phyloP scores from a whole-genome alignment of 1,140 invertebrate genomes.

The Mycetomoellerius zeteki region DNA sequence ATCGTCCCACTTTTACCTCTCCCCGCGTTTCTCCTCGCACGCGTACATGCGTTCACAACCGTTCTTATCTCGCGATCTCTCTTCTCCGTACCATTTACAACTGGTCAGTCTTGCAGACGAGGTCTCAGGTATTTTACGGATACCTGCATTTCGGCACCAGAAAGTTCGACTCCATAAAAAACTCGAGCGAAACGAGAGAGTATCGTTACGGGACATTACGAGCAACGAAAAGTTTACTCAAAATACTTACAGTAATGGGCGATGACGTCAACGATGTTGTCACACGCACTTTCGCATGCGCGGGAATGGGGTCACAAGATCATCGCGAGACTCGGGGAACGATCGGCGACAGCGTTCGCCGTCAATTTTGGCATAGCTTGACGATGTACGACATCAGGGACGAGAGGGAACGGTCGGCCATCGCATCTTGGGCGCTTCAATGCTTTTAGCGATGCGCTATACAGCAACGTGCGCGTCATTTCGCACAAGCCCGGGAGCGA shows the following conservation, averaged over 20 bases:
- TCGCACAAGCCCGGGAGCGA: neutral
- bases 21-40: slow-evolving; percentile 5
- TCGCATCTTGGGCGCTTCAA: slow-evolving; percentile 11
- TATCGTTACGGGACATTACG: neutral
- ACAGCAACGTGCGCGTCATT: neutral
- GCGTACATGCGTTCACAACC: slow-evolving; percentile 35
- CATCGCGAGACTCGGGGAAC: slow-evolving; percentile 22
- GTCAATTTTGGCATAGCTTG: slow-evolving; percentile 34
- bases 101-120: neutral
- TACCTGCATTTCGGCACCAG: neutral
- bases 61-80: slow-evolving; percentile 1
- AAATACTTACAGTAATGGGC: neutral
- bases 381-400: slow-evolving; percentile 3
- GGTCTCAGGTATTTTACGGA: neutral
- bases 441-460: slow-evolving; percentile 31
- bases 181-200: neutral
- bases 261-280: slow-evolving; percentile 18
- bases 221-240: neutral
- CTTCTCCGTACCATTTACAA: slow-evolving; percentile 29
- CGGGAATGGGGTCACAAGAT: slow-evolving; percentile 31
- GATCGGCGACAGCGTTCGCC: slow-evolving; percentile 51
- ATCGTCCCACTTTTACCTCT: slow-evolving; percentile 72
- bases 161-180: neutral
- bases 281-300: neutral
- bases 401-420: neutral